Conservation (phyloP, 2,113 vertebrate genomes). For the Etheostoma spectabile region DNA sequence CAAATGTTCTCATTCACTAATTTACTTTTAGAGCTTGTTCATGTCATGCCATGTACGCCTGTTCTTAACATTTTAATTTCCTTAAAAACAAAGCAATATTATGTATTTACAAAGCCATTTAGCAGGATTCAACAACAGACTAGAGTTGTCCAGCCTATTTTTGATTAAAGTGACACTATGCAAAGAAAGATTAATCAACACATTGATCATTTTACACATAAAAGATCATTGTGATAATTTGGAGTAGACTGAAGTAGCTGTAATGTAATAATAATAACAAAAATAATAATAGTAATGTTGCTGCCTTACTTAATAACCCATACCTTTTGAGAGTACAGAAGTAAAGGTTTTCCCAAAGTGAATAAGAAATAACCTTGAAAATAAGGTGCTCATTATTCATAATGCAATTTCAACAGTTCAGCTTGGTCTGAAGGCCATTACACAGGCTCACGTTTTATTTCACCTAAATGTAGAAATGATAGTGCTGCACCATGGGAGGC, state of each 20-base stretch:
- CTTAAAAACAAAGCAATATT: background rate
- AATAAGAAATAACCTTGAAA: conserved; percentile 35
- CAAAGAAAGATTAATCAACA: no score
- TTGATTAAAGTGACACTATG: background rate
- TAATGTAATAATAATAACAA: no score
- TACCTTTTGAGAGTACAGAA: background rate
- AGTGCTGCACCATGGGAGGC: background rate
- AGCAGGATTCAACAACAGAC: background rate
- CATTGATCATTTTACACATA: no score
- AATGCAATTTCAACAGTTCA: conserved; percentile 38
- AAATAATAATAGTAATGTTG: no score
- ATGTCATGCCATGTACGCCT: background rate
- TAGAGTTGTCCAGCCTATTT: background rate
- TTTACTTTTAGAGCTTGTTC: background rate
- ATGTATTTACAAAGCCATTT: background rate
- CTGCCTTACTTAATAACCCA: conserved; percentile 30
- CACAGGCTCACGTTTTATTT: background rate
- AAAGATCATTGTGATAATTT: background rate
- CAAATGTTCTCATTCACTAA: background rate
- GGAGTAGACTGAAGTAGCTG: background rate
- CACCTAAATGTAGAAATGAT: conserved; percentile 30
- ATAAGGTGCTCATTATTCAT: conserved; percentile 20
- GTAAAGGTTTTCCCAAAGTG: background rate
- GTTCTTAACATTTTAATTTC: background rate
- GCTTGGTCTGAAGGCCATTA: conserved; percentile 33